These are phyloP conservation scores for Baccha elongata DNA, from an alignment of 2,888 invertebrate species.

Conservation along the genomic window DNA sequence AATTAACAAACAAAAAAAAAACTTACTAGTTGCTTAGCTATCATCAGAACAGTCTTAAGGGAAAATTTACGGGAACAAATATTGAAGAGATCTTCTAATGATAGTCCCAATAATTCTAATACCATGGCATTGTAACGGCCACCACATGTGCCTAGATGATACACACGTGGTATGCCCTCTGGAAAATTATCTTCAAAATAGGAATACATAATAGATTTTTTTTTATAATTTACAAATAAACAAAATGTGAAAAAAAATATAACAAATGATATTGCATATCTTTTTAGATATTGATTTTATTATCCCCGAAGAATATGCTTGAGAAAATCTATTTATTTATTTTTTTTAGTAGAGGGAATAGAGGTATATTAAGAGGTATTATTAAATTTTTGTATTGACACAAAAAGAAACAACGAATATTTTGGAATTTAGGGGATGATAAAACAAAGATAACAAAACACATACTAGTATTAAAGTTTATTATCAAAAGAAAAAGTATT, in stretches of 20 bases:
- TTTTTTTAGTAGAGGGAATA: slow-evolving; percentile 43
- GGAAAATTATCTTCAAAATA: slow-evolving; percentile 80
- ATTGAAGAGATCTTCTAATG: slow-evolving; percentile 99
- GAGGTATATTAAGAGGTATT: slow-evolving; percentile 34
- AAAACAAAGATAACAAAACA: slow-evolving; percentile 11
- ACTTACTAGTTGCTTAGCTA: slow-evolving; percentile 98
- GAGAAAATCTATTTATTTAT: slow-evolving; percentile 80
- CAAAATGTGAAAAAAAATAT: slow-evolving; percentile 9
- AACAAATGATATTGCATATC: slow-evolving; percentile 38
- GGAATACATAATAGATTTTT: slow-evolving; percentile 48
- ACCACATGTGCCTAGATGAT: slow-evolving; percentile 98
- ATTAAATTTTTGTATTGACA: slow-evolving; percentile 15
- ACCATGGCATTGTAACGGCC: slow-evolving; percentile 99
- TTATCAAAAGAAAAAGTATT: background rate
- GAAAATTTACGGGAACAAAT: slow-evolving; percentile 99
- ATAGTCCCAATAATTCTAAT: slow-evolving; percentile 99
- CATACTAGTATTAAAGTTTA: slow-evolving; percentile 5
- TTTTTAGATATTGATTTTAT: slow-evolving; percentile 69
- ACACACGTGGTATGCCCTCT: slow-evolving; percentile 99
- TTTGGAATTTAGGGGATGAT: slow-evolving; percentile 16
- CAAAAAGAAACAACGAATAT: slow-evolving; percentile 12
- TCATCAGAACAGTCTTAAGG: slow-evolving; percentile 98
- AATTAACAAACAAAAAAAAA: slow-evolving; percentile 67
- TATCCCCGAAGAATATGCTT: slow-evolving; percentile 81
- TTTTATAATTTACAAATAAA: slow-evolving; percentile 29